phyloP scores from a whole-genome alignment of 1,140 invertebrate species.

The Aphelenchoides besseyi region DNA sequence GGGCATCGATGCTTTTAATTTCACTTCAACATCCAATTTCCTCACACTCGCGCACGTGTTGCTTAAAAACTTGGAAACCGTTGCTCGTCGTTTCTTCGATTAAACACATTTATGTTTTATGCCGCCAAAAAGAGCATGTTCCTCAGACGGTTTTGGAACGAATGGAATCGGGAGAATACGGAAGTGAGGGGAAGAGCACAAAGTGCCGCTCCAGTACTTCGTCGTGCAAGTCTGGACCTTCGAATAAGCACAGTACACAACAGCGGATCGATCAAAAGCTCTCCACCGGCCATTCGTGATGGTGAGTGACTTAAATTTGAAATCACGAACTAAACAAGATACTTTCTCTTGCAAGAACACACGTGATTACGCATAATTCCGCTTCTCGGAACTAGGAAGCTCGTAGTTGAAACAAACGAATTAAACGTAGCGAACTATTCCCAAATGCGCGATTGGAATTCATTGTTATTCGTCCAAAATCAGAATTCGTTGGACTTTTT shows the following conservation, averaged over 20 bases:
- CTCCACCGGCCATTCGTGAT: neutral
- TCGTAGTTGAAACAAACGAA: neutral
- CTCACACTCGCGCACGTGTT: no score
- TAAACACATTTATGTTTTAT: no score
- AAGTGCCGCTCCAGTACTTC: neutral
- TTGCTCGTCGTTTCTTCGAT: no score
- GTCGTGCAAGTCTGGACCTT: neutral
- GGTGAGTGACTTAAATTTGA: neutral
- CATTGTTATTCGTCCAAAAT: constrained; percentile 8
- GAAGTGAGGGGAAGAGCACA: neutral
- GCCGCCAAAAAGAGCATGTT: no score
- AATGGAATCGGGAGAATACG: neutral
- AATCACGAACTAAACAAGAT: neutral
- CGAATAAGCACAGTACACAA: neutral
- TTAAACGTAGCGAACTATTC: neutral
- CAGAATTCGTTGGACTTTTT: no score
- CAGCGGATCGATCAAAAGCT: neutral
- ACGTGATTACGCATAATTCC: neutral
- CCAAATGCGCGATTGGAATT: constrained; percentile 2
- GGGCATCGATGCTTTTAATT: no score
- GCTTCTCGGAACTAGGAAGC: neutral
- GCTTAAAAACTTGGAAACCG: no score
- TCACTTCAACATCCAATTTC: no score
- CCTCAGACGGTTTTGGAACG: neutral
- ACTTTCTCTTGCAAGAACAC: neutral